Evolutionary conservation across 2,113 vertebrate species (phyloP), one percentile per base, ranked within the genome.

Genomic region (Clinocottus analis): DNA sequence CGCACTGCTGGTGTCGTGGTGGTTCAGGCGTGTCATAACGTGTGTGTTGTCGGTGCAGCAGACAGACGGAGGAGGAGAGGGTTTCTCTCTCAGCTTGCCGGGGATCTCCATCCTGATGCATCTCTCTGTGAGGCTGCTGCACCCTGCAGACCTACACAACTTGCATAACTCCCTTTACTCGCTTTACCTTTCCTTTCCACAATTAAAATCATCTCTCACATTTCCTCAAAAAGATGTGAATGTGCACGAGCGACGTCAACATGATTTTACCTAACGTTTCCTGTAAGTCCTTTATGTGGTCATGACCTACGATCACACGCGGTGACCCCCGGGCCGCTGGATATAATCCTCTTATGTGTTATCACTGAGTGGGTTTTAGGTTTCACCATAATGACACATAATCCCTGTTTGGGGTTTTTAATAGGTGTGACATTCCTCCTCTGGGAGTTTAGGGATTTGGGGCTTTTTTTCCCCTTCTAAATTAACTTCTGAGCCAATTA

Each of bases 281-380:
- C 63, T 69, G 56, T 77, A 21, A 68, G 69, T 77, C 73, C 25
- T 35, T 71, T 13, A 49, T 74, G 77, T 84, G 77, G 74, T 35
- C 35, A 10, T 12, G 83, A 83, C 75, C 77, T 85, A 14, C 1
- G 58, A 66, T 75, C 72, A 60, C 39, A 72, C 58, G 59, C 72
- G 56, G 63, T 75, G 77, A 85, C 51, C 83, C 81, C 81, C 9
- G 33, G 39, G 11, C 21, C 37, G 72, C 83, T 71, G 41, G 25
- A 43, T 62, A 37, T 89, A 92, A 92, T 89, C 85, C 83, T 88
- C 84, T 89, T 86, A 85, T 1, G 12, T 74, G 81, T 81, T 80
- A 87, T 85, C 68, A 85, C 77, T 29, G 63, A 79, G 73, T 43
- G 53, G 58, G 71, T 79, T 90, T 83, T 62, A 65, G 68, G 51